Evolutionary conservation across 2,797 vertebrate genomes (phyloP).

Genomic region (Dermochelys coriacea): DNA sequence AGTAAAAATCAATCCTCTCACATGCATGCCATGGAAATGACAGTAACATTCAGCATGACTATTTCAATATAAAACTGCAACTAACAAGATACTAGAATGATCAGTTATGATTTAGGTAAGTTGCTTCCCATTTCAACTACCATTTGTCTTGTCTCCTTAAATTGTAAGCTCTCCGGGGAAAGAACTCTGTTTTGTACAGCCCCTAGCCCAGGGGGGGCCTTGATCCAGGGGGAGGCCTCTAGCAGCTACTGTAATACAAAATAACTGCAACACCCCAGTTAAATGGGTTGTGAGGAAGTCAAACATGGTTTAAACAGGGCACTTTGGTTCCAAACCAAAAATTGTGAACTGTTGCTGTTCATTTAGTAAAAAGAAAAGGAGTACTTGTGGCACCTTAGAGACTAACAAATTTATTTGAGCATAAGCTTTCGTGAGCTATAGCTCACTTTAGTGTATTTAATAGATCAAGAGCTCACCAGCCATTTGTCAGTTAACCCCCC

Average conservation of each 20-base stretch:
- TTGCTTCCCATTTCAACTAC: not conserved
- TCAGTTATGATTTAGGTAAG: not conserved
- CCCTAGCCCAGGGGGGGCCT: not conserved
- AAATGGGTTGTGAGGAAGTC: not conserved
- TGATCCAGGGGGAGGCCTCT: not conserved
- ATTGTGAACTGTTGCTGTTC: not conserved
- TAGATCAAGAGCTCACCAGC: not conserved
- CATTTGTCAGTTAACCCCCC: not conserved
- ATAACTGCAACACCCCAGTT: not conserved
- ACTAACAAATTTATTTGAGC: no score
- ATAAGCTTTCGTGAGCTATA: no score
- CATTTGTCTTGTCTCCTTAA: not conserved
- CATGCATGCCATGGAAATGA: not conserved
- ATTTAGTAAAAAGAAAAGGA: no score
- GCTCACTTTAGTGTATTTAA: not conserved
- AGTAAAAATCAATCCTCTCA: not conserved
- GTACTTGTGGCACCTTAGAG: no score
- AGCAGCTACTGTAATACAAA: not conserved
- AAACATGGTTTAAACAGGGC: not conserved
- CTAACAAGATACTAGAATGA: not conserved
- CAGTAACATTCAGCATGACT: not conserved
- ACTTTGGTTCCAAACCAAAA: not conserved
- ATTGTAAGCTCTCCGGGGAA: not conserved
- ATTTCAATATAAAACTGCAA: not conserved
- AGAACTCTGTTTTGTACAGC: not conserved